These are phyloP conservation scores for Drosophila sordidula DNA, from an alignment of 2,888 invertebrate species.

Conservation along the genomic window DNA sequence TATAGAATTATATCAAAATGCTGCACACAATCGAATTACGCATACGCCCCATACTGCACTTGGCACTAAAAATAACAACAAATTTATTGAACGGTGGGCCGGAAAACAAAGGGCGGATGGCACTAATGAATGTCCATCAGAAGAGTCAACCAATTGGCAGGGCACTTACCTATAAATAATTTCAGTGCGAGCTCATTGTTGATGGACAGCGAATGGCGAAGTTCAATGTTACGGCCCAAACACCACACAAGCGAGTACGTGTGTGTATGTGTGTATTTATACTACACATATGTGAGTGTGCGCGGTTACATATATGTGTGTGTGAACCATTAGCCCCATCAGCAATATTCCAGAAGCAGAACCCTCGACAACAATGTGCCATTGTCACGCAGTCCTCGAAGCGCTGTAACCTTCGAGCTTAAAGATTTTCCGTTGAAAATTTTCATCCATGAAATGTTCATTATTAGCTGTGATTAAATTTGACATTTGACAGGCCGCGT, in stretches of 20 bases:
- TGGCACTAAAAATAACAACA: constrained; percentile 38
- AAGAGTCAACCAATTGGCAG: constrained; percentile 53
- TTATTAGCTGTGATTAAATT: constrained; percentile 66
- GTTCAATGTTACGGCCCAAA: constrained; percentile 61
- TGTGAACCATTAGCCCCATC: constrained; percentile 24
- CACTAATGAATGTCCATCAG: constrained; percentile 48
- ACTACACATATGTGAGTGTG: neutral
- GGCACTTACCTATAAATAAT: constrained; percentile 65
- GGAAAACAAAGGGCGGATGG: neutral
- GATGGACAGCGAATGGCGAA: constrained; percentile 63
- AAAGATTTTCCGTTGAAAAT: constrained; percentile 38
- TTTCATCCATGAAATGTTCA: constrained; percentile 66
- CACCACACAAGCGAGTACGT: constrained; percentile 5
- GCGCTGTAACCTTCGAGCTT: constrained; percentile 18
- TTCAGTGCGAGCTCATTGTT: constrained; percentile 45
- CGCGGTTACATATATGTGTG: neutral
- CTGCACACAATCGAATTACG: constrained; percentile 47
- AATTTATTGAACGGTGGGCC: constrained; percentile 3
- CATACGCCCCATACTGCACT: constrained; percentile 36
- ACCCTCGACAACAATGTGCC: constrained; percentile 43
- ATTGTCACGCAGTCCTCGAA: constrained; percentile 62
- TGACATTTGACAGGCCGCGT: constrained; percentile 59
- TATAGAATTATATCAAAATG: constrained; percentile 50
- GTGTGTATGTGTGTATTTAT: neutral
- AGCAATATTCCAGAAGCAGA: constrained; percentile 17